phyloP scores from a whole-genome alignment of 2,888 invertebrate species.

The Dusona sp. region DNA sequence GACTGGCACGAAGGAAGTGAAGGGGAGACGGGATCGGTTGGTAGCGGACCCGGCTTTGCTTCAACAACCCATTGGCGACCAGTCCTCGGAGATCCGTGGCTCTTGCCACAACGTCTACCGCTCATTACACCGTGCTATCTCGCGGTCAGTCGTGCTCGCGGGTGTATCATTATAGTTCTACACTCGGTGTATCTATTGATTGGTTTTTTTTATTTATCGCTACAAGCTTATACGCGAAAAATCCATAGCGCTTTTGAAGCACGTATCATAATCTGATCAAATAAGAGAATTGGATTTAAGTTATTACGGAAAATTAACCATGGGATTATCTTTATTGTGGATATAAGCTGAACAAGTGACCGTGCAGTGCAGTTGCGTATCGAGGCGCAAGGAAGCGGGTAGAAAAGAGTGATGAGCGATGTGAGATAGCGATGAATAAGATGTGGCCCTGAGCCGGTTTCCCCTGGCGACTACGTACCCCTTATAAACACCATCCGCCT shows the following conservation, averaged over 20 bases:
- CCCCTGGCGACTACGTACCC: constrained; percentile 54
- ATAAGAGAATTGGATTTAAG: constrained; percentile 1
- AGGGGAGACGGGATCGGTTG: constrained; percentile 71
- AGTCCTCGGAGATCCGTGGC: constrained; percentile 82
- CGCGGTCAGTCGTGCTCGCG: constrained; percentile 41
- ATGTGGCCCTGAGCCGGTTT: constrained; percentile 69
- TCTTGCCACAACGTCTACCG: constrained; percentile 69
- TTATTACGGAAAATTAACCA: constrained; percentile 35
- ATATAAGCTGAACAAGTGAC: constrained; percentile 59
- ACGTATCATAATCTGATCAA: not conserved
- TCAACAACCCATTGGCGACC: constrained; percentile 77
- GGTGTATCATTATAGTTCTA: constrained; percentile 13
- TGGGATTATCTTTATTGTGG: constrained; percentile 66
- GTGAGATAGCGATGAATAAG: constrained; percentile 70
- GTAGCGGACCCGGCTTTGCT: constrained; percentile 79
- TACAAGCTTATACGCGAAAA: too few relatives aligned
- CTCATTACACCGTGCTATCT: constrained; percentile 58
- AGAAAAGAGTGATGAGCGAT: constrained; percentile 68
- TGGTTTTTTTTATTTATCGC: not conserved
- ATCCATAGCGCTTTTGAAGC: not conserved
- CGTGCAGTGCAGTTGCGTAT: constrained; percentile 46
- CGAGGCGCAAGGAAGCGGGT: constrained; percentile 47
- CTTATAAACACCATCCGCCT: constrained; percentile 30
- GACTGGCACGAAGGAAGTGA: constrained; percentile 73
- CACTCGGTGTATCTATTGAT: constrained; percentile 21